Base-by-base conservation (phyloP, 2,113 vertebrate species). In the Toxostoma redivivum region DNA sequence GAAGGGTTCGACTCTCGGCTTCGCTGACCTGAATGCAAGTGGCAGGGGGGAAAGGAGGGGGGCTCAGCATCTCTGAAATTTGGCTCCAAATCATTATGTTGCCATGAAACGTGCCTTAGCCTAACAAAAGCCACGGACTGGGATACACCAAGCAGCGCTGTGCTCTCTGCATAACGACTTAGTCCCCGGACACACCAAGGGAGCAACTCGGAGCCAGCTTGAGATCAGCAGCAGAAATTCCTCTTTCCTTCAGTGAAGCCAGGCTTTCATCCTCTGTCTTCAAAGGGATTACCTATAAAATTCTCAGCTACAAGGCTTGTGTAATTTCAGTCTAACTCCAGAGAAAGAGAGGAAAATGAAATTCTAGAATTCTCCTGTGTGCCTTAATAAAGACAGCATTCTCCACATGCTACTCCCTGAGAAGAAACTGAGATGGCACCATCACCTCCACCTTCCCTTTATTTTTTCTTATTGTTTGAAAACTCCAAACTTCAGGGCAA, bases 191-290 rank as follows among this genome's bases (percentile, higher is more conserved):
- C 85, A 79, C 58, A 18, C 20, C 56, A 24, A 73, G 80, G 80
- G 42, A 80, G 78, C 5, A 3, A 92, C 87, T 81, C 5, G 0
- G n/a, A 90, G 74, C 85, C 91, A 89, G 93, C 84, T 48, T 42
- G 60, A 86, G 93, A 94, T 80, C 93, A 86, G 60, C 79, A 67
- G 79, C 88, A 96, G 80, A 90, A 97, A 96, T 88, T 93, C 90
- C 74, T 73, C 90, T 77, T 95, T 69, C 73, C 86, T 91, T 87
- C 45, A 17, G 33, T 3, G 12, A 93, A 95, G 92, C 72, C 91
- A 90, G 81, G 37, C 92, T 96, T 93, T 94, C 76, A 81, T 96
- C 88, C 90, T 83, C 71, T n/a, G 35, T 78, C 95, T 96, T 95
- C 81, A 94, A 77, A 96, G 79, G 81, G 79, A 94, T 92, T 85